Base-by-base conservation (phyloP, 2,113 vertebrate species). In the Heloderma charlesbogerti region DNA sequence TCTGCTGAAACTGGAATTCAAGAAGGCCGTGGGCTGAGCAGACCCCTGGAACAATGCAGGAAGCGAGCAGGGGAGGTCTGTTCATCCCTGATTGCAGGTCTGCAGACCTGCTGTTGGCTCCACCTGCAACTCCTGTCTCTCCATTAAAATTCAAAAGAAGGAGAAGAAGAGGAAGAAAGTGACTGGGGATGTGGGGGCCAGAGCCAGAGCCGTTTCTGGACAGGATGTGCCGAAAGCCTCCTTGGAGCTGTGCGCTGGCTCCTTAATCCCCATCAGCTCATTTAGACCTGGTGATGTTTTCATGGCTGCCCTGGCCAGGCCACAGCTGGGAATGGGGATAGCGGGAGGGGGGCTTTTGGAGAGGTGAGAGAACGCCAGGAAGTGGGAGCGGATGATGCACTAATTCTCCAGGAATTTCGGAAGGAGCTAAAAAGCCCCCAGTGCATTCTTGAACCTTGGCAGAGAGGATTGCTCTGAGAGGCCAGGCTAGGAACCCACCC, bases 181-280 rank as follows among this genome's bases (percentile, higher is more conserved):
- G 78, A 45, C 89, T 77, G 84, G 92, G 95, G 94, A 94, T 87
- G 93, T 16, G 54, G 93, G 95, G 93, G 0, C 0, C 88, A 90
- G 93, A 83, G 94, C 75, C 95, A 95, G 95, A 92, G 94, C 94
- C 90, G 45, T 91, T 95, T 89, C 89, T 92, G 93, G 94, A 96
- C 96, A 96, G 96, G 94, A 97, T 95, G 94, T 94, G 94, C 87
- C 95, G 92, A 94, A 94, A 95, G 95, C 93, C 95, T 92, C 93
- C 91, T 93, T 95, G 90, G 93, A 95, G 95, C 93, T 93, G 90
- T 94, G 94, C 89, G 93, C 95, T 95, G 94, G 94, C 77, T 91
- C 94, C 95, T 96, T 96, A 96, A 97, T 95, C 96, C 96, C 96
- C 93, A 92, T 93, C 96, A 96, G 94, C 96, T 96, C 96, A 96